Evolutionary conservation across 2,113 vertebrate species (phyloP).

Genomic region (Festucalex cinctus): DNA sequence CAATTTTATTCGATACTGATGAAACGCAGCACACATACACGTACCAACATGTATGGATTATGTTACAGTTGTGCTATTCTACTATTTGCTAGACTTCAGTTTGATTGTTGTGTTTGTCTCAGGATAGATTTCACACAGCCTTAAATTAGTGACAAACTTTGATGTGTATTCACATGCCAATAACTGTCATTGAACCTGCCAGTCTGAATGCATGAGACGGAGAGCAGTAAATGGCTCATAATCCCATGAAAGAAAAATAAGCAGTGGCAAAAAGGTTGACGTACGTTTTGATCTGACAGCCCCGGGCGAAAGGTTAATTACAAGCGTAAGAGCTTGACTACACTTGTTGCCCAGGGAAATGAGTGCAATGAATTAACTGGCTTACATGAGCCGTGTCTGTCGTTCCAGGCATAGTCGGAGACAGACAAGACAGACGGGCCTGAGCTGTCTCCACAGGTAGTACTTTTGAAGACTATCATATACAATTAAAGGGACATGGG

Average conservation of each 20-base stretch:
- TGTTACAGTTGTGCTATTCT: conserved; percentile 28
- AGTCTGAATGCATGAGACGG: neutral
- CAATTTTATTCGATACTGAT: conserved; percentile 5
- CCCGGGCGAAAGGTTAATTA: conserved; percentile 26
- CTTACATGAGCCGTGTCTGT: conserved; percentile 37
- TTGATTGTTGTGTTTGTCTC: conserved; percentile 26
- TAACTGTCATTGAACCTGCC: conserved; percentile 8
- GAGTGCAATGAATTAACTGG: conserved; percentile 25
- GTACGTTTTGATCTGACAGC: conserved; percentile 10
- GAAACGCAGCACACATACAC: conserved; percentile 13
- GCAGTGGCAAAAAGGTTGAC: neutral
- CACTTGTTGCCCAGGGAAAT: conserved; percentile 16
- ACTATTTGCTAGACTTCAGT: neutral
- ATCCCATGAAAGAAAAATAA: conserved; percentile 15
- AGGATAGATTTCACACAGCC: neutral
- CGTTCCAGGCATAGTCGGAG: conserved; percentile 46
- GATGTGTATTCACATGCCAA: conserved; percentile 13
- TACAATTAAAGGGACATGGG: neutral
- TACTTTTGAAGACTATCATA: neutral
- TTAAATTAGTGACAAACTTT: conserved; percentile 15
- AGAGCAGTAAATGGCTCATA: accelerated
- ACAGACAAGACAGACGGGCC: conserved; percentile 12
- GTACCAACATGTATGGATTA: conserved; percentile 16
- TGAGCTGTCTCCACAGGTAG: conserved; percentile 27
- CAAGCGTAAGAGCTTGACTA: conserved; percentile 13